Base-by-base conservation (phyloP, 2,113 vertebrate species). In the Bostrychus sinensis region DNA sequence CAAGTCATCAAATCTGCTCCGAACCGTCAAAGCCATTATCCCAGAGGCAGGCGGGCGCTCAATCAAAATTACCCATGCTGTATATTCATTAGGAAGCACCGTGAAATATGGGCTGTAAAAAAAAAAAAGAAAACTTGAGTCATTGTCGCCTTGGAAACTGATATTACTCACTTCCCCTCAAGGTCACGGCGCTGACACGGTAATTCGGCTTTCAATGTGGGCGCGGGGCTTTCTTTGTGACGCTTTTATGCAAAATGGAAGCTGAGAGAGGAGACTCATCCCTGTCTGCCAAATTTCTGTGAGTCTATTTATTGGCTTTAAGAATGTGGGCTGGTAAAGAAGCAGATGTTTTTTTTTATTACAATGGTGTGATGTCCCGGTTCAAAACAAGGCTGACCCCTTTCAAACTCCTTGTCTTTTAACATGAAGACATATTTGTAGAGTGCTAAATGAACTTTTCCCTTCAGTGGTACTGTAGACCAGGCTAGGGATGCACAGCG, bases 51-150 rank as follows among this genome's bases (percentile, higher is more conserved):
- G 70, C 63, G 45, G 76, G 76, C 74, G 78, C 89, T 91, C 88
- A 81, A 91, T 91, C 89, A 91, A 89, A 91, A 91, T 92, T 88
- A 92, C 70, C 70, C 89, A 62, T 68, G 72, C 88, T 70, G 78
- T 76, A 80, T 78, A 89, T 90, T 91, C 84, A 92, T 93, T 89
- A 91, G 81, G 79, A 63, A 19, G 20, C 67, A 84, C 81, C 82
- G 81, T 78, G 84, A 88, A 89, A 81, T 84, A 83, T 75, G 81
- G 81, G 81, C 87, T 76, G 85, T 80, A 89, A 79, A 87, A n/a
- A 39, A 25, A 25, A 23, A 48, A 22, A 14, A 12, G 22, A 42
- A 6, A 89, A 86, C 78, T 84, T 85, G 60, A 86, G 65, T 76
- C 78, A 82, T 81, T 85, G 88, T 91, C 73, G 76, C 87, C 88